Evolutionary conservation across 2,113 vertebrate species (phyloP), one percentile per base, ranked within the genome.

Genomic region (Cichladusa arquata): DNA sequence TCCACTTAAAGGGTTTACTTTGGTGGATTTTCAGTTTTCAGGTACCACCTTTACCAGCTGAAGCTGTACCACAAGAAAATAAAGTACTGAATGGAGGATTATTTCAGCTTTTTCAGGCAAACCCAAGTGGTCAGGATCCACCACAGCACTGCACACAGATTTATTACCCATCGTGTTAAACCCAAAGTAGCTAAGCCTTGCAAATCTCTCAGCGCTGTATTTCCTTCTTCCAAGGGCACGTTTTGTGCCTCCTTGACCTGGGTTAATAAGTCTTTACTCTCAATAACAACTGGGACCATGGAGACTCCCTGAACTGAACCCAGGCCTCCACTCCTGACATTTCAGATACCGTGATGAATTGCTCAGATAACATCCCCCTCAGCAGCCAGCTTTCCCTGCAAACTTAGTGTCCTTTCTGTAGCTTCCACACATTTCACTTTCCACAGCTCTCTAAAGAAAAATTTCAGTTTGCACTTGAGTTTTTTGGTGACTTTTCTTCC

Each of bases 201-300:
- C 81, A 96, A 93, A 97, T 92, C 86, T 88, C 78, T 58, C 23
- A 7, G 56, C 2, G 3, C 81, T 70, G 36, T 53, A 72, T 82
- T 87, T 84, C 86, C 76, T 81, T 62, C 69, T 92, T 94, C 88
- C 93, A 95, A 91, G 90, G 92, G 88, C 90, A 91, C 3, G 7
- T 61, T 91, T 73, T 47, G 67, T 62, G 73, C 78, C 86, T 95
- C 90, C 92, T 95, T 92, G 89, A 93, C 95, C 94, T 56, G 53
- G 36, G 88, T 96, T 97, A 96, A 78, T 91, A 95, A 96, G 92
- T 95, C 88, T 96, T 97, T 94, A 97, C 88, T 92, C 78, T 86
- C 92, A 93, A 18, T 79, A 95, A 88, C 93, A 95, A 91, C 79
- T 73, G 84, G 70, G 90, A 93, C 64, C 69, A 45, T 8, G 81